phyloP scores from a whole-genome alignment of 2,113 vertebrate genomes.

The Girardinichthys multiradiatus region DNA sequence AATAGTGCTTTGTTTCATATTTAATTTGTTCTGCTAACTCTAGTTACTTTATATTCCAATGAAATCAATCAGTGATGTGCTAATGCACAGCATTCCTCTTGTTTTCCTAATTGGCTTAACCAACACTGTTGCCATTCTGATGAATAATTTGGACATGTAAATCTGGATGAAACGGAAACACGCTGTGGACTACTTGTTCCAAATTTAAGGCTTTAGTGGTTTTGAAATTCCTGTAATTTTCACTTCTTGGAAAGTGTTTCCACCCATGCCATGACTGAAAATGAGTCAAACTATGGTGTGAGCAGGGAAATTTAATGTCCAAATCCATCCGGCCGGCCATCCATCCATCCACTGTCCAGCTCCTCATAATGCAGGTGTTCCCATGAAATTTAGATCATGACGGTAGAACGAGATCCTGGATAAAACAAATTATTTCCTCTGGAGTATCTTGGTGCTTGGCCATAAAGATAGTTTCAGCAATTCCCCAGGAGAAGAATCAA shows the following conservation, averaged over 20 bases:
- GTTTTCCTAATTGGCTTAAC: conserved; percentile 54
- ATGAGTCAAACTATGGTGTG: no score
- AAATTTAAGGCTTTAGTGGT: conserved; percentile 13
- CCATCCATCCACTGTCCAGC: no score
- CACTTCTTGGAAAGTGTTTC: not conserved
- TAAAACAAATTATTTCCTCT: no score
- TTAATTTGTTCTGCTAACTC: conserved; percentile 18
- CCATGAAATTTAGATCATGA: no score
- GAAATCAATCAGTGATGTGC: conserved; percentile 41
- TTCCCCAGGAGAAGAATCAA: no score
- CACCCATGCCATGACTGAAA: not conserved
- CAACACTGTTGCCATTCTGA: conserved; percentile 31
- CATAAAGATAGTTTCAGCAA: no score
- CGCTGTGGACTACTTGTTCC: not conserved
- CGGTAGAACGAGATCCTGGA: no score
- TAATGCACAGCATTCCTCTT: conserved; percentile 41
- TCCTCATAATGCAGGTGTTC: no score
- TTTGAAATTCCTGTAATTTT: not conserved
- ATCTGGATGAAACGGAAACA: conserved; percentile 33
- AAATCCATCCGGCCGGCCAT: not conserved
- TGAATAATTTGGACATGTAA: conserved; percentile 54
- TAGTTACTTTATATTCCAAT: conserved; percentile 32
- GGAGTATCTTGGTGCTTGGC: no score
- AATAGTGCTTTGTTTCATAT: conserved; percentile 22
- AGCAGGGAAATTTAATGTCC: not conserved